A percentile compares a stretch with the other conserved stretches of the same genome.
Evolutionary conservation across 1,140 invertebrate species (phyloP).

Genomic region (Macrocentrus cingulum): DNA sequence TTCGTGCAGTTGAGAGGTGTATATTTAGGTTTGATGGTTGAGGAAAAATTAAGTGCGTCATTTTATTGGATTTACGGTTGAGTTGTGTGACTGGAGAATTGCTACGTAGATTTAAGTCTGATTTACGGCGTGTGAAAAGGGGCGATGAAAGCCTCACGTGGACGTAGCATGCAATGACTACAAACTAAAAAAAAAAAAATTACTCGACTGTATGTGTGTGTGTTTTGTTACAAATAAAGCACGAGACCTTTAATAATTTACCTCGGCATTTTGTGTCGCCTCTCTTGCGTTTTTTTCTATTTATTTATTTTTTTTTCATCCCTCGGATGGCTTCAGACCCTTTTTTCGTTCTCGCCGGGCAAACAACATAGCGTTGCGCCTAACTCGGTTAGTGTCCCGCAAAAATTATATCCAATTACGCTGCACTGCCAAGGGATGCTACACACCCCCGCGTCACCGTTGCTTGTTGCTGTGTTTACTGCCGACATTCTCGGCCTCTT

Average conservation of each 20-base stretch:
- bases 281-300: background rate
- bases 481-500: background rate
- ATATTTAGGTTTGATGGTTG: no score
- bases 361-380: conserved; percentile 22
- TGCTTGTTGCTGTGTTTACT: conserved; percentile 21
- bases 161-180: no score
- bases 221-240: background rate
- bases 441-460: background rate
- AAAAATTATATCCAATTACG: conserved; percentile 27
- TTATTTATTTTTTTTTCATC: background rate
- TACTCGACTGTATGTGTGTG: no score
- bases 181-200: no score
- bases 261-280: background rate
- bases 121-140: no score
- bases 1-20: no score
- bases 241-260: background rate
- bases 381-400: conserved; percentile 18
- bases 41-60: no score
- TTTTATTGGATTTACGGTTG: no score
- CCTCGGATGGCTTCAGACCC: background rate
- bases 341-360: background rate
- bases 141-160: no score
- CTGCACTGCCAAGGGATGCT: background rate
- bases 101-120: no score
- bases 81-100: no score